Percentiles rank a stretch among this genome's conserved stretches.
These are phyloP conservation scores for Drepana falcataria DNA, from an alignment of 2,888 invertebrate genomes.

Conservation along the genomic window DNA sequence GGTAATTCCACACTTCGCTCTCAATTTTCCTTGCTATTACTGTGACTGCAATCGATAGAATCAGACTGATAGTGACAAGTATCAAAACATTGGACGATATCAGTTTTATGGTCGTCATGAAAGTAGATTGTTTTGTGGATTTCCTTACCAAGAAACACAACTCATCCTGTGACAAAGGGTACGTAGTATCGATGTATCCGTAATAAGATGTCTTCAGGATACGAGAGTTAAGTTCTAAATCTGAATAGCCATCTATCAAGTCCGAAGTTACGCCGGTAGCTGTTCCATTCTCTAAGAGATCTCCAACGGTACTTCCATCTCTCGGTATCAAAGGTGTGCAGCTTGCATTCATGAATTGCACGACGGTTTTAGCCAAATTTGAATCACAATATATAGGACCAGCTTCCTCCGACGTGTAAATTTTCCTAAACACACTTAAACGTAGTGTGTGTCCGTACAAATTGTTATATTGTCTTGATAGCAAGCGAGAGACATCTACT, in stretches of 20 bases:
- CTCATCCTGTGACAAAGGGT: conserved; percentile 73
- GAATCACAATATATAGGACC: conserved; percentile 52
- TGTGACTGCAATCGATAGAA: conserved; percentile 38
- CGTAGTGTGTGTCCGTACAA: conserved; percentile 49
- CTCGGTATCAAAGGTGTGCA: conserved; percentile 53
- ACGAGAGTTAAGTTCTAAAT: conserved; percentile 74
- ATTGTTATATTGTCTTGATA: conserved; percentile 49
- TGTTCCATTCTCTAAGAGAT: conserved; percentile 59
- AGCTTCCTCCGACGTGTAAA: conserved; percentile 43
- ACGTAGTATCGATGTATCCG: conserved; percentile 71
- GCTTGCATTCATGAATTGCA: conserved; percentile 55
- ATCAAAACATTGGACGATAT: conserved; percentile 50
- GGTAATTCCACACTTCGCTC: conserved; percentile 34
- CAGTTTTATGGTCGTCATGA: conserved; percentile 56
- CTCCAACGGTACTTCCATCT: conserved; percentile 63
- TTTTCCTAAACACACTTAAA: conserved; percentile 57
- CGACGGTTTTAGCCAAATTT: conserved; percentile 45
- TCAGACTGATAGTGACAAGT: conserved; percentile 41
- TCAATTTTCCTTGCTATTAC: conserved; percentile 46
- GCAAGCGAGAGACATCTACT: conserved; percentile 42
- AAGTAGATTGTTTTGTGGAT: conserved; percentile 64
- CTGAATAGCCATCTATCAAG: conserved; percentile 69
- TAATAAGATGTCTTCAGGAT: conserved; percentile 72
- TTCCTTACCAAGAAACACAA: conserved; percentile 77
- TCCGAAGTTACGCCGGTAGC: conserved; percentile 68